A percentile compares a stretch with the other conserved stretches of the same genome.
phyloP scores from a whole-genome alignment of 2,797 vertebrate species.

The Xyrichtys novacula region DNA sequence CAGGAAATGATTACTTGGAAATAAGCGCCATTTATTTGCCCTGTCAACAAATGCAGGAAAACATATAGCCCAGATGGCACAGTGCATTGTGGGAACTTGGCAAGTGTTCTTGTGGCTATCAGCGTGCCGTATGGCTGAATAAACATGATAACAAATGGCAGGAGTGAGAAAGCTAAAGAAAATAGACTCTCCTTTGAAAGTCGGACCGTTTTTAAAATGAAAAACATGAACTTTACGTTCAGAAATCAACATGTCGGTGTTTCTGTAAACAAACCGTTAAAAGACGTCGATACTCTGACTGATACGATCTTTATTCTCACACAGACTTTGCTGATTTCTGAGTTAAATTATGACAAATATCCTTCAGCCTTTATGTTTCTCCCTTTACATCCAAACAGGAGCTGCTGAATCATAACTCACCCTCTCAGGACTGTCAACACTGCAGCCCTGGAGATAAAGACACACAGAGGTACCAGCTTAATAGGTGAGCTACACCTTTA shows the following conservation, averaged over 20 bases:
- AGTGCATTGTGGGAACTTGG: conserved; percentile 63
- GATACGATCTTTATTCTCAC: background rate
- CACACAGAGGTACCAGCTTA: background rate
- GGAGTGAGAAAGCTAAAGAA: conserved; percentile 21
- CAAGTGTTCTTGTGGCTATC: conserved; percentile 39
- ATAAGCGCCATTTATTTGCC: conserved; percentile 53
- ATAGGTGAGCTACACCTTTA: conserved; percentile 4
- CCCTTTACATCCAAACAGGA: background rate
- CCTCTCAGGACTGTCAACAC: conserved; percentile 4
- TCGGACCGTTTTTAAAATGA: background rate
- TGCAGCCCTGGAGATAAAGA: conserved; percentile 18
- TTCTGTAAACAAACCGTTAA: background rate
- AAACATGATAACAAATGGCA: conserved; percentile 60
- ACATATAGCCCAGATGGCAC: conserved; percentile 32
- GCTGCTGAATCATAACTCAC: conserved; percentile 13
- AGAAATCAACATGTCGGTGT: background rate
- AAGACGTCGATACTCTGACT: background rate
- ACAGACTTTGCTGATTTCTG: background rate
- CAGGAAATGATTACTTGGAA: conserved; percentile 65
- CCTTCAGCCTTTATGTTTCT: background rate
- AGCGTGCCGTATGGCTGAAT: conserved; percentile 54
- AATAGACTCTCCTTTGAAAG: background rate
- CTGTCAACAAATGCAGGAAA: conserved; percentile 62
- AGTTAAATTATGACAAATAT: conserved; percentile 5
- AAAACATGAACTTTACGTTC: conserved; percentile 1